These are phyloP conservation scores for Drosophila orosa DNA, from an alignment of 1,140 invertebrate species.

Conservation along the genomic window DNA sequence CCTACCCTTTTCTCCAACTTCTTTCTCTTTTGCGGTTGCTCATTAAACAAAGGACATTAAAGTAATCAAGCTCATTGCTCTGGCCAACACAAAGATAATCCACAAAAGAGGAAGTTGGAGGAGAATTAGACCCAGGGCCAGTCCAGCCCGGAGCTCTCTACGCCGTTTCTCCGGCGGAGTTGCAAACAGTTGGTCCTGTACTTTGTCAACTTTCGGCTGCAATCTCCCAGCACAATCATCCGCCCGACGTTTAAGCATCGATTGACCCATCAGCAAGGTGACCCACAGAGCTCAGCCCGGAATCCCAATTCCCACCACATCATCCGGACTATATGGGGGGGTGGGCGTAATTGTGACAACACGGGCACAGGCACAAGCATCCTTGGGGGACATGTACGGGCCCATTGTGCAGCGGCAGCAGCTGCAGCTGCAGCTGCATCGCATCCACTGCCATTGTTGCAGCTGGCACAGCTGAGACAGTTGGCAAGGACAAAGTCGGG, in stretches of 20 bases:
- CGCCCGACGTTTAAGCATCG: conserved; percentile 48
- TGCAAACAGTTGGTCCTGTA: conserved; percentile 22
- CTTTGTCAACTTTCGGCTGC: conserved; percentile 43
- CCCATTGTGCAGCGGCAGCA: conserved; percentile 49
- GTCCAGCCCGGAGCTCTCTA: background rate
- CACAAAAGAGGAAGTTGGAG: conserved; percentile 2
- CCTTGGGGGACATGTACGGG: conserved; percentile 55
- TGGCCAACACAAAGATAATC: conserved; percentile 43
- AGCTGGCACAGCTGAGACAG: conserved; percentile 61
- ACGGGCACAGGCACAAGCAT: conserved; percentile 45
- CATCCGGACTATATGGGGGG: conserved; percentile 5
- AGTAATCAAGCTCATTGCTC: conserved; percentile 54
- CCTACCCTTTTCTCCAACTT: background rate
- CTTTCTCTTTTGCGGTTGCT: conserved; percentile 30
- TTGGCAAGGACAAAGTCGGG: conserved; percentile 46
- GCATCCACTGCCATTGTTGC: conserved; percentile 50
- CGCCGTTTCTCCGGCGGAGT: conserved; percentile 8
- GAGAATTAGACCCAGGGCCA: background rate
- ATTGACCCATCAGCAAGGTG: conserved; percentile 58
- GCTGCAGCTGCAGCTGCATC: conserved; percentile 35
- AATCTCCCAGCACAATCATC: conserved; percentile 35
- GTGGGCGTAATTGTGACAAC: conserved; percentile 37
- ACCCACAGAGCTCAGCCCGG: conserved; percentile 29
- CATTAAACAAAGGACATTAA: conserved; percentile 55
- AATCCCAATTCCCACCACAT: conserved; percentile 12